Evolutionary conservation across 2,113 vertebrate genomes (phyloP), one percentile per base, ranked within the genome.

Genomic region (Toxotes jaculatrix): DNA sequence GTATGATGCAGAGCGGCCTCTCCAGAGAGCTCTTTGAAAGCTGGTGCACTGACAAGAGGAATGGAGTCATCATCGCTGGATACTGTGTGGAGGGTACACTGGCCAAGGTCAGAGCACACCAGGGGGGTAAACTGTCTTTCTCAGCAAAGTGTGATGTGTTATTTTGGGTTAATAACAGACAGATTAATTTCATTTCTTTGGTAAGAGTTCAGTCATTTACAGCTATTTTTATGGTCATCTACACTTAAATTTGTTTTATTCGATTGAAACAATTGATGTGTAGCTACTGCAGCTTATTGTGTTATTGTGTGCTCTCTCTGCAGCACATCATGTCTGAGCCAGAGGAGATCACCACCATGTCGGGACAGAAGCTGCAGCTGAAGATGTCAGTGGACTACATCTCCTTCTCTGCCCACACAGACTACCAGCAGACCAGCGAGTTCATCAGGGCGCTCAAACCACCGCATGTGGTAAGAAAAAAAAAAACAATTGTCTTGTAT

Each of bases 371-470:
- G 85, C 94, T 99, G 16, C 98, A 96, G n/a, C 92, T 99, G 92
- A 99, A 99, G 94, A 99, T 99, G 98, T 99, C 98, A 1, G 98
- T 99, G 89, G 98, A 99, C 93, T 99, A 99, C 94, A 99, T 99
- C 92, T 99, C 97, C 88, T 99, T 99, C 94, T 99, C 98, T 3
- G 98, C 98, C 81, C 98, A 99, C 91, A 99, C 98, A 1, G 98
- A 99, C 93, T 99, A 99, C 93, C 98, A 99, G 90, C 98, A 99
- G 92, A 99, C 98, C 53, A 99, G 98, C 91, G 98, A 99, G 94
- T 99, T 99, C 92, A 99, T 99, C 89, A 95, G 98, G 32, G 98
- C 98, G 3, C 95, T 99, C 83, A 99, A 99, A 74, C 98, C 98
- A 1, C 98, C 98, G 11, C 98, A 99, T 3, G 98, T 99, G 96